Evolutionary conservation across 2,113 vertebrate species (phyloP).

Genomic region (Sterna hirundo): DNA sequence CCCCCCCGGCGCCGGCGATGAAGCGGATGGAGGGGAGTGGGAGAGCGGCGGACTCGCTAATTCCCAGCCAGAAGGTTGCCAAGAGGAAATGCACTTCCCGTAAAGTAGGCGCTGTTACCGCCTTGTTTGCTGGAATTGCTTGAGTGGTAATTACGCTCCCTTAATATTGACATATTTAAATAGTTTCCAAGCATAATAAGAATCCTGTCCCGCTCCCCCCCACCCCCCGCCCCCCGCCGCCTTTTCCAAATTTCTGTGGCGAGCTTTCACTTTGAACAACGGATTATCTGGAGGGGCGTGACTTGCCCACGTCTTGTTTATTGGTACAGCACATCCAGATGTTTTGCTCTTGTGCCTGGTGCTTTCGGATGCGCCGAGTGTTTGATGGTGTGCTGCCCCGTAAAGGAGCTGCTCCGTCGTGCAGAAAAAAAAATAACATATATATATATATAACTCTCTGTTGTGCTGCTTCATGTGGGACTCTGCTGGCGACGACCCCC

Average conservation of each 20-base stretch:
- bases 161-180: slow-evolving; percentile 61
- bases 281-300: neutral
- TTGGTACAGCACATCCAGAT: neutral
- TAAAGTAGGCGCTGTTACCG: neutral
- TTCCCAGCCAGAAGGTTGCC: slow-evolving; percentile 11
- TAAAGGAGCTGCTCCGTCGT: accelerated
- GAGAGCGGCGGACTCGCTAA: neutral
- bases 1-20: accelerated
- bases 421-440: neutral
- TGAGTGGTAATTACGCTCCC: slow-evolving; percentile 22
- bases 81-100: slow-evolving; percentile 57
- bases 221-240: neutral
- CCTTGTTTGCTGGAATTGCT: slow-evolving; percentile 53
- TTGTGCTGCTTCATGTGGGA: neutral
- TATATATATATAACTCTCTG: accelerated
- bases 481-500: neutral
- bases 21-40: neutral
- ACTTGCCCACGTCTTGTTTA: neutral
- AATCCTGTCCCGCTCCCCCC: accelerated
- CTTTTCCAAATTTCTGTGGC: neutral
- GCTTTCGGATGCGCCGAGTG: accelerated
- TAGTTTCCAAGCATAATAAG: slow-evolving; percentile 39
- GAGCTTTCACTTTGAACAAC: neutral
- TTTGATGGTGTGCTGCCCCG: neutral
- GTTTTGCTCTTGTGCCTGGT: accelerated